These are phyloP conservation scores for Petrosia ficiformis DNA, from an alignment of 37 sponge, comb jelly and placozoan genomes.

Conservation along the genomic window DNA sequence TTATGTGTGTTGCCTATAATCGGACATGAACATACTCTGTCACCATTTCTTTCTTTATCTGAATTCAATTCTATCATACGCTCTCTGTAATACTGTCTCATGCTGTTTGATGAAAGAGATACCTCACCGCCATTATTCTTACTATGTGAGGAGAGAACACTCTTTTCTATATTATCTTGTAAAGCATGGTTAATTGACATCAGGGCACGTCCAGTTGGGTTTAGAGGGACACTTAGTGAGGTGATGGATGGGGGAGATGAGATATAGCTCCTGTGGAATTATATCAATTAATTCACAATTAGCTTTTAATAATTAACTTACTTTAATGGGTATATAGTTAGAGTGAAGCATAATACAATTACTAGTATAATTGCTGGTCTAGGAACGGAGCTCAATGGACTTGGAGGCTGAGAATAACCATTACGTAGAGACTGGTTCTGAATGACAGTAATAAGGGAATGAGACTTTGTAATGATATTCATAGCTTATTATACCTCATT, in stretches of 20 bases:
- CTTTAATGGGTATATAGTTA: constrained; percentile 5
- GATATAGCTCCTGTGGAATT: constrained; percentile 1
- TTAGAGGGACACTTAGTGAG: neutral
- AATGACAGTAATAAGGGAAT: too few species aligned
- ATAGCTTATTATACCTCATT: too few species aligned
- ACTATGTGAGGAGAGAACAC: too few species aligned
- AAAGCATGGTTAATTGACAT: constrained; percentile 1
- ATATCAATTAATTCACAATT: neutral
- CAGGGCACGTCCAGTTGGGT: constrained; percentile 8
- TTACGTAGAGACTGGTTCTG: constrained; percentile 11
- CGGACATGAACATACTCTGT: too few species aligned
- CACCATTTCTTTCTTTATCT: too few species aligned
- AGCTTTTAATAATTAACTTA: constrained; percentile 3
- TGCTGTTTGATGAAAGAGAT: too few species aligned
- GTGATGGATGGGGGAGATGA: neutral
- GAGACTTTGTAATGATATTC: too few species aligned
- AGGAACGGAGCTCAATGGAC: constrained; percentile 8
- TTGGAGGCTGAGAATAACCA: constrained; percentile 14
- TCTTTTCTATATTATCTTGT: too few species aligned
- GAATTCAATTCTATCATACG: too few species aligned
- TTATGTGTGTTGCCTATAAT: neutral
- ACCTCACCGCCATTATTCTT: too few species aligned
- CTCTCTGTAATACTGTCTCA: too few species aligned
- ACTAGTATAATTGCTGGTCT: constrained; percentile 28
- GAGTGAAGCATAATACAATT: constrained; percentile 12